Conservation (phyloP, 2,113 vertebrate genomes). For the Felis chaus region DNA sequence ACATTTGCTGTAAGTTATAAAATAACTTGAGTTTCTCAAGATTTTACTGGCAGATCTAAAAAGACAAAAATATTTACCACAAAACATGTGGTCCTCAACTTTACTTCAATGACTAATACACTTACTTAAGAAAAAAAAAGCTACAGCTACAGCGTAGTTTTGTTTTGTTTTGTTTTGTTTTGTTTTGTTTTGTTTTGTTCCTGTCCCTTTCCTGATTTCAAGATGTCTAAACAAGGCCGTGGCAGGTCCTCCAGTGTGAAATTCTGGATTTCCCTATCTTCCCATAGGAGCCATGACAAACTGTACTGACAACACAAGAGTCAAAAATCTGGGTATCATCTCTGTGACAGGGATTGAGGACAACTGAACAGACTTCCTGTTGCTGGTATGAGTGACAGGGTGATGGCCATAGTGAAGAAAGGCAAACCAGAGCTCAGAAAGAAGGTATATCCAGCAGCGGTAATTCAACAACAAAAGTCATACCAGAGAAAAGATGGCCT, state of each 20-base stretch:
- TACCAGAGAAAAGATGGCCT: background rate
- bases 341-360: background rate
- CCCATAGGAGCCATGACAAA: background rate
- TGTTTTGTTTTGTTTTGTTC: background rate
- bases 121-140: background rate
- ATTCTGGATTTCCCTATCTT: background rate
- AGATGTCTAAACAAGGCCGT: background rate
- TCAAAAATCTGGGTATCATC: background rate
- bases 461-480: background rate
- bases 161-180: background rate
- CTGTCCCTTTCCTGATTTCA: background rate
- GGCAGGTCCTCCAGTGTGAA: background rate
- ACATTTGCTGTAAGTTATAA: background rate
- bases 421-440: background rate
- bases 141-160: background rate
- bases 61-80: background rate
- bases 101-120: background rate
- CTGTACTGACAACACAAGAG: background rate
- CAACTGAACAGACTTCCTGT: background rate
- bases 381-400: background rate
- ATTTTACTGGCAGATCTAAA: background rate
- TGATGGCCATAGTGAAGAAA: background rate
- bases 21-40: background rate
- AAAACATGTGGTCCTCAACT: background rate
- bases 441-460: background rate